Base-by-base conservation (phyloP, 2,113 vertebrate species). In the Sialia sialis region DNA sequence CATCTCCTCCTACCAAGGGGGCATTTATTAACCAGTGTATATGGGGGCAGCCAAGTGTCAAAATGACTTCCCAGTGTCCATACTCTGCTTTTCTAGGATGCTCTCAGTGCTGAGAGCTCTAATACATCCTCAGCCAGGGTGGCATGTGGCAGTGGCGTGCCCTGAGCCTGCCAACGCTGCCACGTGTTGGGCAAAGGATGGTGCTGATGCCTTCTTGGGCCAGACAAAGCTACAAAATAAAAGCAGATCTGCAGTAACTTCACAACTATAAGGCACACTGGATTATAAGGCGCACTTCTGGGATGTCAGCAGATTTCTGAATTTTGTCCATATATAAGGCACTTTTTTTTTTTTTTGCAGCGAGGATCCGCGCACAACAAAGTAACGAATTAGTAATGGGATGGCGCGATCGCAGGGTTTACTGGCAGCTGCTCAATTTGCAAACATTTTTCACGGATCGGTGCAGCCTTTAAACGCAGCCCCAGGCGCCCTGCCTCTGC, bases 151-250 rank as follows among this genome's bases (percentile, higher is more conserved):
- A 7, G 12, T 4, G 69, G 2, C 0, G 1, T 8, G 86, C 36
- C 26, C 39, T 1, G 12, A 79, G 6, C 5, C 62, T 5, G 2
- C 10, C 4, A 18, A 1, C 0, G 0, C 17, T 27, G 38, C 34
- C 17, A 10, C 2, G 0, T 2, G 1, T 1, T 43, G 62, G 39
- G 38, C 34, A 9, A 0, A 11, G 72, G 54, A 20, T 1, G 9
- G 55, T 17, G 46, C 74, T 52, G 38, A 6, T 41, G 36, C 23
- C 8, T 27, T 52, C 34, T 10, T 34, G 3, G 38, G 23, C 8
- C 48, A 78, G 36, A 6, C 3, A 52, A 43, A 63, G 14, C 10
- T 2, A 78, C 44, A n/a, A 21, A 13, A 26, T 41, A 16, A 21
- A 41, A 41, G 22, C 2, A 0, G 13, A 16, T 27, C 3, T 52